Conservation (phyloP, 1,140 invertebrate genomes). For the Zaprionus nigranus region DNA sequence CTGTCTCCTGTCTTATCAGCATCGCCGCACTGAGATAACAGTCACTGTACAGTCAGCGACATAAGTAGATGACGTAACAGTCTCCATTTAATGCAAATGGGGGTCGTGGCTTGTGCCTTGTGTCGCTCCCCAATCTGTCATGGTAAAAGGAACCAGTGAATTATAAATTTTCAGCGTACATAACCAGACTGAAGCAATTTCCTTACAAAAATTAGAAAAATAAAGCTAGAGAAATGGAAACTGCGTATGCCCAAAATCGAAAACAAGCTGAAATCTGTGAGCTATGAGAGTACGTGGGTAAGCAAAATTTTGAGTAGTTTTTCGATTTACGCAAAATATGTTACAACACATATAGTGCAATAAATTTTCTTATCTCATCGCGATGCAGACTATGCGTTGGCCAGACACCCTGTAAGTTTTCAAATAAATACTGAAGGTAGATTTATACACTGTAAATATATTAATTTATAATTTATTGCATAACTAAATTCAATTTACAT, state of each 20-base stretch:
- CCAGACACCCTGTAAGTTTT: not conserved
- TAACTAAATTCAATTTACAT: not conserved
- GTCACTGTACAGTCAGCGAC: not conserved
- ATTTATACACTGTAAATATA: not conserved
- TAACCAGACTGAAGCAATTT: conserved; percentile 2
- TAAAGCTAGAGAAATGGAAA: conserved; percentile 18
- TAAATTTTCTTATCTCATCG: not conserved
- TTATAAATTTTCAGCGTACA: not conserved
- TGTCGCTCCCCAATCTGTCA: not conserved
- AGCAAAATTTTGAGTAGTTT: conserved; percentile 8
- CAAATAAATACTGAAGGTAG: not conserved
- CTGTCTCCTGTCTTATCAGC: not conserved
- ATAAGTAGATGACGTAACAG: not conserved
- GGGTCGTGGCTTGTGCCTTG: not conserved
- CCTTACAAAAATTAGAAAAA: conserved; percentile 1
- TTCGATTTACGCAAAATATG: conserved; percentile 9
- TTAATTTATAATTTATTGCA: not conserved
- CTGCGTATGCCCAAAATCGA: not conserved
- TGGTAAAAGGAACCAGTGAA: conserved; percentile 1
- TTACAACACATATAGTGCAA: conserved; percentile 3
- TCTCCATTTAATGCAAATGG: not conserved
- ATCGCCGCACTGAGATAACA: not conserved
- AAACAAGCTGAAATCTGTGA: conserved; percentile 2
- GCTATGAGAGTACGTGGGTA: conserved; percentile 8
- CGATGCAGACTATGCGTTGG: not conserved